Base-by-base conservation (phyloP, 2,888 invertebrate species). In the Acanthococcus lagerstroemiae region DNA sequence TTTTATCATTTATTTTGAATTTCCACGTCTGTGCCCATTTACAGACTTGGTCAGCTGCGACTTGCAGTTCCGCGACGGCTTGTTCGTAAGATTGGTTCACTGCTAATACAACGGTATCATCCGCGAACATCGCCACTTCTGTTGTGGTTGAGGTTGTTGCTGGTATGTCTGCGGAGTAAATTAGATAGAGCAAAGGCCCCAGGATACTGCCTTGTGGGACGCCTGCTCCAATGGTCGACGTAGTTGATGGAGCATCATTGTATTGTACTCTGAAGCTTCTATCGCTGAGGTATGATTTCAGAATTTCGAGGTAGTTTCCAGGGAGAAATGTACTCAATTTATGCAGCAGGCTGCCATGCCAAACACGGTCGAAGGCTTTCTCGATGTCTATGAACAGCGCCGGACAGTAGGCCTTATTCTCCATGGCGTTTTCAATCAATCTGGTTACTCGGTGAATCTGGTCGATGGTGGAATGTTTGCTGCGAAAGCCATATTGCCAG, bases 221-320 rank as follows among this genome's bases (percentile, higher is more conserved):
- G n/a, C 1, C 37, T 37, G 3, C 2, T n/a, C 37, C 37, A 1
- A 37, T 37, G 12, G n/a, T 3, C 37, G 3, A 37, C 3, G 3
- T 2, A 37, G 37, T 37, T 3, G 56, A 27, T 22, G 25, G 7
- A 24, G 25, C 25, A 27, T 55, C 56, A 22, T 26, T 26, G 25
- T 55, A 27, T 26, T 27, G 26, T 27, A 26, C 55, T 27, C 27
- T 27, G 56, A 27, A 24, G 56, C 56, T 55, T 6, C 27, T 55
- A 27, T 37, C 27, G 24, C 15, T 55, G 26, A 26, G 25, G 27
- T 55, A 26, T 3, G 24, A 6, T 26, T 55, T 27, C 26, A 55
- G 55, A 15, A 24, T n/a, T 27, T 12, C 5, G 45, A 1, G 24
- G 9, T 57, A 19, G 44, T 55, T 57, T n/a, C 15, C 19, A 19